Percentiles rank a stretch among this genome's conserved stretches.
phyloP scores from a whole-genome alignment of 2,113 vertebrate genomes.

The Malurus cyaneus region DNA sequence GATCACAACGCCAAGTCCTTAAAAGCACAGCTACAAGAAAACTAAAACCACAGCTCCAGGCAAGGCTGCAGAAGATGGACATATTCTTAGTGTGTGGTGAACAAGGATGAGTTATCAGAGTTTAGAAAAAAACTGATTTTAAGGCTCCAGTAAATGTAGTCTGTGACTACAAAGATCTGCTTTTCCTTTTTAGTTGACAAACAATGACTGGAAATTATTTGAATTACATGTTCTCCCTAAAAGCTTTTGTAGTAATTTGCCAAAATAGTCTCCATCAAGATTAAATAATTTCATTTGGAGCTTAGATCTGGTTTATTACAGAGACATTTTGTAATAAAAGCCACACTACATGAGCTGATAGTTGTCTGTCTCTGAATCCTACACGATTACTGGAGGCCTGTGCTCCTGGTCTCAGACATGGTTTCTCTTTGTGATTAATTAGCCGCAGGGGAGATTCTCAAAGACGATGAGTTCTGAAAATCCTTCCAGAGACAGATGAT shows the following conservation, averaged over 20 bases:
- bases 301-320: not conserved
- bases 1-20: not conserved
- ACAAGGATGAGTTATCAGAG: not conserved
- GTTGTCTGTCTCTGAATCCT: not conserved
- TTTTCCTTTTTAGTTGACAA: not conserved
- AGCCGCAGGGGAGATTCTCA: not conserved
- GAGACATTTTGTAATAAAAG: not conserved
- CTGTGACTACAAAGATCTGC: not conserved
- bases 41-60: not conserved
- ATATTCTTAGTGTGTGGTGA: not conserved
- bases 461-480: not conserved
- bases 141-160: not conserved
- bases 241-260: constrained; percentile 12
- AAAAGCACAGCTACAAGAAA: not conserved
- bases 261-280: not conserved
- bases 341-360: not conserved
- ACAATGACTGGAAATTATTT: not conserved
- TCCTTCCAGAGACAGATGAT: not conserved
- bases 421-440: not conserved
- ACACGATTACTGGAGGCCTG: not conserved
- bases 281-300: not conserved
- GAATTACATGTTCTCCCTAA: not conserved
- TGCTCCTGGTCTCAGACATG: not conserved
- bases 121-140: not conserved
- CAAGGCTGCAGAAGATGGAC: not conserved